Conservation (phyloP, 2,113 vertebrate species). For the Anguilla rostrata region DNA sequence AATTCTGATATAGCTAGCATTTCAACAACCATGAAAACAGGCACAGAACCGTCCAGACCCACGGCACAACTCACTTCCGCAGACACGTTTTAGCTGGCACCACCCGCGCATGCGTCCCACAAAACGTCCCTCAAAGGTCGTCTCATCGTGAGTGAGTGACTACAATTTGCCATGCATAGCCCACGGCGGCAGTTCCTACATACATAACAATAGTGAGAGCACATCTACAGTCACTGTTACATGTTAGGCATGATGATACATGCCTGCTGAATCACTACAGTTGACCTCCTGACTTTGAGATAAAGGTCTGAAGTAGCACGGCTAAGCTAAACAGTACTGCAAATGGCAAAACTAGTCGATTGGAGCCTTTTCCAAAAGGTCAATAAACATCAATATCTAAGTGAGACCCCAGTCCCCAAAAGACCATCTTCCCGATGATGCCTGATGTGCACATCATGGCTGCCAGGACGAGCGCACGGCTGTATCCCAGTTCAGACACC, state of each 20-base stretch:
- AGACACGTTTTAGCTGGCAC: too few species aligned
- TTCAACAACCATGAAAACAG: too few species aligned
- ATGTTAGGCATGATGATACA: not conserved
- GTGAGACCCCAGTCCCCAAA: not conserved
- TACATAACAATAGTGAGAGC: not conserved
- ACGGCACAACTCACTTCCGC: too few species aligned
- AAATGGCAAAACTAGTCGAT: not conserved
- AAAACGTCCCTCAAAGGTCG: too few species aligned
- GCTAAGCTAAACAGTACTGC: not conserved
- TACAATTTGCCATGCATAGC: too few species aligned
- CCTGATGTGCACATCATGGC: not conserved
- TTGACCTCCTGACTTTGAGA: not conserved
- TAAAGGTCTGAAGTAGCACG: not conserved
- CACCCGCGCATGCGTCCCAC: too few species aligned
- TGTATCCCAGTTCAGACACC: not conserved
- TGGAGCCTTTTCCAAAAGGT: not conserved
- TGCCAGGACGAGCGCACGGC: constrained; percentile 21
- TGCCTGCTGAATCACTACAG: not conserved
- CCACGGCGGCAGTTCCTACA: too few species aligned
- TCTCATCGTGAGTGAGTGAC: too few species aligned
- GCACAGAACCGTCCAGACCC: too few species aligned
- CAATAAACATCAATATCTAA: not conserved
- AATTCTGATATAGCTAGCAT: not conserved
- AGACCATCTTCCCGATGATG: not conserved
- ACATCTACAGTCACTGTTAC: not conserved